Conservation (phyloP, 1,140 invertebrate species). For the Cyclargus thomasi region DNA sequence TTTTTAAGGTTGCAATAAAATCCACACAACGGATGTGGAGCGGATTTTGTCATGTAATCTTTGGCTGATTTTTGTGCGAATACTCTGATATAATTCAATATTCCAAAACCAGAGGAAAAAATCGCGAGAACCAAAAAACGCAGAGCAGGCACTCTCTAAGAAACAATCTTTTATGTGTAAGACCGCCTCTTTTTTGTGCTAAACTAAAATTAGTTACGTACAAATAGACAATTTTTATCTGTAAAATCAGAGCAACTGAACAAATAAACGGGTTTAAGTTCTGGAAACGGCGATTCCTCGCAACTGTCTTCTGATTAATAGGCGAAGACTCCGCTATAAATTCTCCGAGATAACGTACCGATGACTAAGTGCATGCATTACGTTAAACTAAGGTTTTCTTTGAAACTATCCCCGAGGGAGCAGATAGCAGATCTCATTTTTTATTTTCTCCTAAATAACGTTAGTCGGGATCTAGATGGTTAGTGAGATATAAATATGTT, state of each 20-base stretch:
- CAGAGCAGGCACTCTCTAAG: no score
- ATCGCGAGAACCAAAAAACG: no score
- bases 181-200: no score
- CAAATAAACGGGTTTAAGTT: conserved; percentile 6
- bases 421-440: conserved; percentile 27
- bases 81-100: no score
- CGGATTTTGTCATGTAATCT: no score
- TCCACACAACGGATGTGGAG: no score
- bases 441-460: conserved; percentile 17
- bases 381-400: conserved; percentile 28
- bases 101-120: no score
- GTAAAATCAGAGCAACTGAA: not conserved
- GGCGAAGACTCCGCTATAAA: conserved; percentile 30
- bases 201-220: no score
- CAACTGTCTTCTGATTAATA: conserved; percentile 33
- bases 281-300: conserved; percentile 7
- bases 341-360: conserved; percentile 32
- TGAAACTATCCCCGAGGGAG: conserved; percentile 25
- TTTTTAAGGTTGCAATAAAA: no score
- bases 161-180: no score
- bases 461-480: not conserved
- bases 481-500: not conserved
- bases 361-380: conserved; percentile 34
- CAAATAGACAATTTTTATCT: not conserved
- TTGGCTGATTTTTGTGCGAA: no score